Base-by-base conservation (phyloP, 1,140 invertebrate genomes). In the Thrips palmi region DNA sequence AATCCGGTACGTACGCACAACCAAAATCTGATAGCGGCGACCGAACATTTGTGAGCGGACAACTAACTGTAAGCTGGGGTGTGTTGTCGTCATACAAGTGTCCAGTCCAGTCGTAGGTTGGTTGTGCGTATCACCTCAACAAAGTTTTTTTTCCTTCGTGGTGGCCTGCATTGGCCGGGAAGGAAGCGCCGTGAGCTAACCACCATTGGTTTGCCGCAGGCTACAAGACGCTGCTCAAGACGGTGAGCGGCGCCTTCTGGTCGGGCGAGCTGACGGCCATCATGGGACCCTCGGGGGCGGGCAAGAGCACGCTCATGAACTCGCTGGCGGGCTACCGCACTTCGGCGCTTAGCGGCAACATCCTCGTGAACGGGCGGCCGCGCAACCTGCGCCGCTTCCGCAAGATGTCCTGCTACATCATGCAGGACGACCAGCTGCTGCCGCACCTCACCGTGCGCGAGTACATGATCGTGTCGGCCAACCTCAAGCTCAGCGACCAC, bases 401-500 rank as follows among this genome's bases (percentile, higher is more conserved):
- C 4, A 81, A 78, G 49, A 59, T 74, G 33, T 74, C 71, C 0
- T 74, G 80, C 49, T 93, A 92, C 55, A 92, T 92, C 34, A 76
- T 89, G 54, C 88, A 94, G 53, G 80, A 89, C 45, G 87, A 93
- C 57, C 67, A 78, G 42, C 60, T 94, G 3, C 67, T 75, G 45
- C 70, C 77, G 0, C 65, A 84, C 28, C 78, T 94, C 44, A 83
- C 76, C 0, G 83, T 91, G 0, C 58, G 64, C n/a, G 87, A 94
- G 53, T 65, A 72, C 0, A 87, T 93, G 79, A 68, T 64, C 37
- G 75, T 87, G 46, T 81, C 84, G 0, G 70, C 80, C 0, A 72
- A 84, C 47, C 62, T 93, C 14, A 92, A 92, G 55, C 53, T 79
- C 0, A 65, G 64, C 0, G 57, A 62, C 14, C 60, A 57, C 11